Evolutionary conservation across 2,797 vertebrate species (phyloP).

Genomic region (Trematomus bernacchii): DNA sequence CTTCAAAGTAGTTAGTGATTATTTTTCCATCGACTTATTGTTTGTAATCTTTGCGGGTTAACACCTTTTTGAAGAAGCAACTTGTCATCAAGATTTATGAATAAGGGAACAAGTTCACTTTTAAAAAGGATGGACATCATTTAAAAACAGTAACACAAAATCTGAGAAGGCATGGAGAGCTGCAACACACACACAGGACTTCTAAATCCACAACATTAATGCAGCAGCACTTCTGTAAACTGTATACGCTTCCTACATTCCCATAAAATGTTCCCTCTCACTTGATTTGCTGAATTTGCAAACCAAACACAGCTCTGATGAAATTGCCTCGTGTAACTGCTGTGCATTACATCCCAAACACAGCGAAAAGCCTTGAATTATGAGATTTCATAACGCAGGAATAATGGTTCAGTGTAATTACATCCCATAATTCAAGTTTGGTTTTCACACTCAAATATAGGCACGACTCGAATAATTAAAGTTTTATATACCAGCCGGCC

Average conservation of each 20-base stretch:
- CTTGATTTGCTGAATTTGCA: slow-evolving; percentile 21
- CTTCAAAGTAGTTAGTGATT: too few relatives aligned
- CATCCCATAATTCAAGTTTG: too few relatives aligned
- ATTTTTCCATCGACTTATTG: too few relatives aligned
- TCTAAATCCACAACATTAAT: not conserved
- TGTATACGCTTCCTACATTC: not conserved
- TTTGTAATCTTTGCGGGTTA: too few relatives aligned
- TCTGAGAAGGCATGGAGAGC: not conserved
- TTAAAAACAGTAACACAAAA: not conserved
- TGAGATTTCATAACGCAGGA: too few relatives aligned
- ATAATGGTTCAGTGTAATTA: too few relatives aligned
- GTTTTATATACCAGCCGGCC: too few relatives aligned
- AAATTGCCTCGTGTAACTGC: not conserved
- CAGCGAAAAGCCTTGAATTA: too few relatives aligned
- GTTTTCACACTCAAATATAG: too few relatives aligned
- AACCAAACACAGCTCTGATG: slow-evolving; percentile 23
- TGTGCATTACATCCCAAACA: too few relatives aligned
- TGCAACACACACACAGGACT: not conserved
- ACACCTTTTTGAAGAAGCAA: not conserved
- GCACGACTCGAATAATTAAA: too few relatives aligned
- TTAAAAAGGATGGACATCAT: not conserved
- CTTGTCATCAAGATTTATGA: not conserved
- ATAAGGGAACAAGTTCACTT: not conserved
- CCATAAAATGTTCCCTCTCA: not conserved
- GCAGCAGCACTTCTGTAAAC: too few relatives aligned